Evolutionary conservation across 1,140 invertebrate species (phyloP).

Genomic region (Zaprionus camerounensis): DNA sequence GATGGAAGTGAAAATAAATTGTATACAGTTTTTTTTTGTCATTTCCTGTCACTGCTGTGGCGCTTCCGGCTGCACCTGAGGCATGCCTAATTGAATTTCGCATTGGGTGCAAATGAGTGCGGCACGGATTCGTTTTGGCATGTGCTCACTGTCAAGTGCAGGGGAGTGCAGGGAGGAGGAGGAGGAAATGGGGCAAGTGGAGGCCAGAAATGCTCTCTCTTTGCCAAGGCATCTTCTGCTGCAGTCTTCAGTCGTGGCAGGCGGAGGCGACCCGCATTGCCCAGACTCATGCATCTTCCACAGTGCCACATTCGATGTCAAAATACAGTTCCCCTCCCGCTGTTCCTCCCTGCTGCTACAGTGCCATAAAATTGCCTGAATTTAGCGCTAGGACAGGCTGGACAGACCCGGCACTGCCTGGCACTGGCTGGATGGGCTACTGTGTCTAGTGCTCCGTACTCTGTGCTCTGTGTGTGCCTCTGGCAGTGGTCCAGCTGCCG

Average conservation of each 20-base stretch:
- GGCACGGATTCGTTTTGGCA: constrained; percentile 28
- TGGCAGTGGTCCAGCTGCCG: constrained; percentile 67
- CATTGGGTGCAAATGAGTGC: constrained; percentile 41
- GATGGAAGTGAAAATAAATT: constrained; percentile 43
- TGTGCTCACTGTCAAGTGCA: constrained; percentile 54
- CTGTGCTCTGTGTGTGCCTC: constrained; percentile 24
- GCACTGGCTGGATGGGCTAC: constrained; percentile 47
- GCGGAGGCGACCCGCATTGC: constrained; percentile 32
- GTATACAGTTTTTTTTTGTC: constrained; percentile 67
- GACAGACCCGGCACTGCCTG: constrained; percentile 4
- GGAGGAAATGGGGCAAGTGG: neutral
- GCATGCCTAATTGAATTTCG: constrained; percentile 73
- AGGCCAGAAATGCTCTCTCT: constrained; percentile 9
- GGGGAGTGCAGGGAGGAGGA: neutral
- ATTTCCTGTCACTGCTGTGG: constrained; percentile 61
- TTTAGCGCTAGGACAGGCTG: constrained; percentile 68
- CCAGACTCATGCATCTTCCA: constrained; percentile 71
- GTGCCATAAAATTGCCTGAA: constrained; percentile 81
- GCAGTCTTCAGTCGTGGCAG: neutral
- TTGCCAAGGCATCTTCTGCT: constrained; percentile 19
- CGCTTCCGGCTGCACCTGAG: constrained; percentile 73
- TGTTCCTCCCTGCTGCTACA: constrained; percentile 20
- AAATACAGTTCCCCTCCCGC: constrained; percentile 28
- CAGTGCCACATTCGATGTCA: constrained; percentile 73
- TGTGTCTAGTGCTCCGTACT: constrained; percentile 40